These are phyloP conservation scores for Drosophila differens DNA, from an alignment of 2,888 invertebrate genomes.

Conservation along the genomic window DNA sequence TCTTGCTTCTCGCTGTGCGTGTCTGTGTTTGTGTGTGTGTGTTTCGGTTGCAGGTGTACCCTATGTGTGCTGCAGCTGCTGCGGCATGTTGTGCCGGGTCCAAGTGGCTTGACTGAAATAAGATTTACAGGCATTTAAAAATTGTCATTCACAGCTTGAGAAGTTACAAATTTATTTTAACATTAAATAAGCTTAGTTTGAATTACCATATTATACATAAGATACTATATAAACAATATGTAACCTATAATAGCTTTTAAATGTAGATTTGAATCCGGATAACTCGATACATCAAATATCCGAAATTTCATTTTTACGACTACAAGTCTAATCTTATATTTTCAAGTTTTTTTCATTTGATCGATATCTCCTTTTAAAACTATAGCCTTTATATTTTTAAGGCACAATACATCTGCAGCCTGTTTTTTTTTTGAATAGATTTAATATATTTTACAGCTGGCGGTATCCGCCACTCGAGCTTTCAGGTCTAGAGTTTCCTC, in stretches of 20 bases:
- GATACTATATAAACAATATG: not conserved
- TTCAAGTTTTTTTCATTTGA: no score
- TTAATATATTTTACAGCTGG: not conserved
- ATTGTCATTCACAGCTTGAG: not conserved
- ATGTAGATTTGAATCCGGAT: not conserved
- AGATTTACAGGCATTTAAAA: slow-evolving; percentile 4
- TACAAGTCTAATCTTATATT: no score
- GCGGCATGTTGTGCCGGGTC: slow-evolving; percentile 40
- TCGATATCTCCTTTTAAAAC: no score
- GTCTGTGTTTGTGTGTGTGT: not conserved
- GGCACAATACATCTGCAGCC: not conserved
- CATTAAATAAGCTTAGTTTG: not conserved
- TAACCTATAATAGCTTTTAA: not conserved
- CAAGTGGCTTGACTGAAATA: slow-evolving; percentile 28
- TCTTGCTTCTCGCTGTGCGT: not conserved
- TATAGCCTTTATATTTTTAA: no score
- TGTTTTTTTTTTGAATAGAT: not conserved
- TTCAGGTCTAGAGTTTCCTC: not conserved
- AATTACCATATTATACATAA: not conserved
- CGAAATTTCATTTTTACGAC: not conserved
- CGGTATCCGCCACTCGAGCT: not conserved
- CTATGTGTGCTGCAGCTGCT: slow-evolving; percentile 27
- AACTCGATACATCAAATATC: not conserved
- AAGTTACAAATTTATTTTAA: not conserved
- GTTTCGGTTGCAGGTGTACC: slow-evolving; percentile 1